Base-by-base conservation (phyloP, 2,113 vertebrate species). In the Rousettus leschenaultii region DNA sequence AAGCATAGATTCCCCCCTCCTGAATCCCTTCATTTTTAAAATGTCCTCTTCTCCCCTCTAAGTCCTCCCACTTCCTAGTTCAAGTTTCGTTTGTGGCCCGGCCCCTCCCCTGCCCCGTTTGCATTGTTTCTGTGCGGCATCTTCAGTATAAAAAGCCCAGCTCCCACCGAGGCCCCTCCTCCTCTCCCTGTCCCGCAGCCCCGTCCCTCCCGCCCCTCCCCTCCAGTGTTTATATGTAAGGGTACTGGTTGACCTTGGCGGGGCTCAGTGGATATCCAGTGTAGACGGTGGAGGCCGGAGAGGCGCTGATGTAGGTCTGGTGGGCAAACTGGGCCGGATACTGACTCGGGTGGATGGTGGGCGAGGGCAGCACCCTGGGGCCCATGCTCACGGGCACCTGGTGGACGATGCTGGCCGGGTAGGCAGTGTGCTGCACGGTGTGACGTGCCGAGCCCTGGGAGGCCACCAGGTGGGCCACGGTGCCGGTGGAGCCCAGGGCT, bases 251-350 rank as follows among this genome's bases (percentile, higher is more conserved):
- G 98, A 99, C 99, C 99, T 99, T 99, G 97, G 99, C 99, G 96
- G 99, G 99, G 99, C 99, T 99, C 99, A 99, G 98, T 40, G 99
- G 99, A 98, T 99, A 99, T 99, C 99, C 99, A 99, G 99, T 99
- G 99, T 99, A 99, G 99, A 99, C 99, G 51, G 99, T 99, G 97
- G 99, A 99, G 98, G 99, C 99, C 26, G 99, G 99, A 40, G 99
- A 99, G 96, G 99, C 99, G 98, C 99, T 99, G 99, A 99, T 99
- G 98, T 99, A 99, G 96, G 99, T 99, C 99, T 99, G 99, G 97
- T 99, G 99, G 97, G 99, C 99, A 86, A 99, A 99, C 98, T 99
- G 99, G 98, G 99, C 99, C 97, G 99, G 99, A 98, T 99, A 99
- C 98, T 99, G 99, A 95, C 99, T 99, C 2, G 99, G 99, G 98